Base-by-base conservation (phyloP, 2,113 vertebrate genomes). In the Percopsis transmontana region DNA sequence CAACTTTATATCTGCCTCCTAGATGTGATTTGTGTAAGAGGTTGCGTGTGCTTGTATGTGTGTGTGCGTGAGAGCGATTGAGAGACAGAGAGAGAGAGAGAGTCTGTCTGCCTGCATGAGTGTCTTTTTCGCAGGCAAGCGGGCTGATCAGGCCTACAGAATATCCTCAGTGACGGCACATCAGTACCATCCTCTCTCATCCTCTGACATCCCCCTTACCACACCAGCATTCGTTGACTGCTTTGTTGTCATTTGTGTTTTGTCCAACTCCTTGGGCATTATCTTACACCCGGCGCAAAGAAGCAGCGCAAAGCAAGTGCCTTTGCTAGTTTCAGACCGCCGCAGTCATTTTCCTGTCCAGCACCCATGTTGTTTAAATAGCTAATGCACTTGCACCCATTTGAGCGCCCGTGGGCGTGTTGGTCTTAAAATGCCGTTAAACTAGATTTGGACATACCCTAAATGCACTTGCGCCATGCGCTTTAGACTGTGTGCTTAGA, bases 141-240 rank as follows among this genome's bases (percentile, higher is more conserved):
- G 77, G 75, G 74, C 68, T 76, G 81, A 88, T 88, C 84, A 85
- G 87, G 72, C 80, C 82, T 81, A 62, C 59, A 81, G 81, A 86
- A 87, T 83, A 87, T 89, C 86, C 74, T 84, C 70, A 70, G 73
- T 85, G 85, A 88, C 84, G 87, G 77, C 82, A 60, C 79, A 79
- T 84, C 84, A 84, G 67, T 59, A 64, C 77, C 39, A 62, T 70
- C 74, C 73, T 71, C 53, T 57, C 74, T 74, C 72, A 3, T 63
- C 53, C 19, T 56, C 73, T 80, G 87, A 85, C 85, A 81, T 67
- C 68, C 79, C 82, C 84, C 82, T 87, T 84, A 81, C 77, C 45
- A 70, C 62, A 47, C 62, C 33, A 56, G 52, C 66, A 58, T 66
- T 74, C 82, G 64, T 56, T 66, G 70, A 68, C 81, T 79, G 50